Base-by-base conservation (phyloP, 2,113 vertebrate species). In the Gila orcuttii region DNA sequence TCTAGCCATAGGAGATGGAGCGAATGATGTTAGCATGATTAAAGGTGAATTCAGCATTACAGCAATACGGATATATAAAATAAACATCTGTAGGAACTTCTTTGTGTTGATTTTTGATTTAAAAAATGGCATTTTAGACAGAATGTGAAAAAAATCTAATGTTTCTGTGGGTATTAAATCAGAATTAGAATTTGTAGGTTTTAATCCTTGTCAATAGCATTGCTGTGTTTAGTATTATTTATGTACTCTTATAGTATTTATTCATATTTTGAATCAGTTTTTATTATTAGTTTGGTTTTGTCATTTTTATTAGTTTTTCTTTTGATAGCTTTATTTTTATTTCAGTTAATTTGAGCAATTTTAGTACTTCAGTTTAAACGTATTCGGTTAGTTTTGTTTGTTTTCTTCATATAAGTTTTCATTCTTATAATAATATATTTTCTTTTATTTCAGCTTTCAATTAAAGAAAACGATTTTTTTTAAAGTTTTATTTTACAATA, bases 1-100 rank as follows among this genome's bases (percentile, higher is more conserved):
- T 0, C 91, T 99, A 92, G 98, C 98, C 7, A 98, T 99, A 0
- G 98, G 98, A 19, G 97, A 99, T 0, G 97, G 98, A 0, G 97
- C 98, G 91, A 99, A 99, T 0, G 97, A 99, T 0, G 96, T 99
- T 88, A 96, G 96, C 95, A 99, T 99, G 98, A 99, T 99, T 91
- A 99, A 98, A 95, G 96, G 98, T 97, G 45, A 69, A 55, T 60
- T 33, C 25, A 19, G 13, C 17, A 28, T 47, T 60, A 36, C 42
- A 50, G 6, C 33, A 42, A 3, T 39, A 42, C 3, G 10, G 52
- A 62, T 39, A 33, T 33, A 42, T 11, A 3, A 55, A 52, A 50
- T 9, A 31, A 76, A 39, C 33, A 39, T 11, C 10, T 21, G 5
- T 10, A 36, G 6, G 12, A 19, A 52, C 2, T 11, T 45, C 2